Conservation (phyloP, 2,888 invertebrate genomes). For the Masnerella sp. region DNA sequence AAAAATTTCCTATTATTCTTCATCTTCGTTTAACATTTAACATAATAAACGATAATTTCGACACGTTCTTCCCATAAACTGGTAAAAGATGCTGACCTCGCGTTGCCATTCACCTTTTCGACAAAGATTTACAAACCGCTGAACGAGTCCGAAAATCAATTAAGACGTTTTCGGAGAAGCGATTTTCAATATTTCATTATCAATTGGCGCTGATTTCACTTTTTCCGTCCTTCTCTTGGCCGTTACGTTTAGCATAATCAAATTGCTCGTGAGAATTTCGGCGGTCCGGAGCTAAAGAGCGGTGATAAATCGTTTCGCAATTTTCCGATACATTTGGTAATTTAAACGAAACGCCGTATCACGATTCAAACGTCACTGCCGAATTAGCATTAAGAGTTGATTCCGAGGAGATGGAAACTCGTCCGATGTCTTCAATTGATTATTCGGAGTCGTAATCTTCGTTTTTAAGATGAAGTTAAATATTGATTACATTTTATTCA, state of each 20-base stretch:
- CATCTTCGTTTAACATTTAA: too few relatives aligned
- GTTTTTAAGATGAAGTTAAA: too few relatives aligned
- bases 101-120: background rate
- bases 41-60: background rate
- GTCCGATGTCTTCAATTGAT: too few relatives aligned
- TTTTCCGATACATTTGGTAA: slow-evolving; percentile 33
- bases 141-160: background rate
- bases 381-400: too few relatives aligned
- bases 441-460: too few relatives aligned
- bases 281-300: background rate
- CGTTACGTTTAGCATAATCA: slow-evolving; percentile 28
- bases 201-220: background rate
- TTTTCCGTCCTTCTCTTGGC: slow-evolving; percentile 6
- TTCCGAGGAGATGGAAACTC: too few relatives aligned
- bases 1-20: too few relatives aligned
- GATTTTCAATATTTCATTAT: background rate
- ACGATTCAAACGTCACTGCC: slow-evolving; percentile 7
- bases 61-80: background rate
- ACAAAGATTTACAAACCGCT: background rate
- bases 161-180: too few relatives aligned
- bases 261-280: slow-evolving; percentile 21
- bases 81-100: background rate
- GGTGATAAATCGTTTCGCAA: slow-evolving; percentile 37
- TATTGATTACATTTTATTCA: too few relatives aligned
- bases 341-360: slow-evolving; percentile 29